These are phyloP conservation scores for Biston stratarius DNA, from an alignment of 2,888 invertebrate species.

Conservation along the genomic window DNA sequence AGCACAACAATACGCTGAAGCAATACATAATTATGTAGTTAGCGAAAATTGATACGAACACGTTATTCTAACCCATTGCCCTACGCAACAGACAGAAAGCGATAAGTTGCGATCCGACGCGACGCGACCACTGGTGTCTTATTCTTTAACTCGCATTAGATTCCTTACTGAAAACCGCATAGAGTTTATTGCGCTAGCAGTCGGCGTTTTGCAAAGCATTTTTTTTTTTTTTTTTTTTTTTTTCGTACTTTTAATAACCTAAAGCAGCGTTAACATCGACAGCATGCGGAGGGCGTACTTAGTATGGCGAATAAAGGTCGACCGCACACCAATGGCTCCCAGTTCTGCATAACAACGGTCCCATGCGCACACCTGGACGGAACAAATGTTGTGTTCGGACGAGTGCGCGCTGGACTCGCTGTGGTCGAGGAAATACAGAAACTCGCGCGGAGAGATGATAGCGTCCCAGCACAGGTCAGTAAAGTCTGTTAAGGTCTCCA, in stretches of 20 bases:
- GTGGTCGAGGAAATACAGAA: conserved; percentile 90
- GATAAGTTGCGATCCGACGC: neutral
- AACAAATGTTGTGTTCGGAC: conserved; percentile 93
- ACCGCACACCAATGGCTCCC: conserved; percentile 95
- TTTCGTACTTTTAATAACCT: neutral
- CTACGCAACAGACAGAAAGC: too few species aligned
- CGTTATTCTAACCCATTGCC: too few species aligned
- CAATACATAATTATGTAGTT: too few species aligned
- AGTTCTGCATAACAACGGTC: conserved; percentile 95
- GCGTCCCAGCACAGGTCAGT: conserved; percentile 13
- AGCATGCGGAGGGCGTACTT: conserved; percentile 89
- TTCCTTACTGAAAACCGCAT: too few species aligned
- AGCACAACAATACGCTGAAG: too few species aligned
- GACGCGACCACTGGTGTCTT: neutral
- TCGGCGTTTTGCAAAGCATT: too few species aligned
- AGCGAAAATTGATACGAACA: too few species aligned
- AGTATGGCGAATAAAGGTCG: conserved; percentile 93
- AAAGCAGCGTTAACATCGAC: conserved; percentile 44
- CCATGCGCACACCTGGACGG: conserved; percentile 92
- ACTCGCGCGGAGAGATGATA: conserved; percentile 79
- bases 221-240: too few species aligned
- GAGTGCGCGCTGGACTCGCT: conserved; percentile 91
- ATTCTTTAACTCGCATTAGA: too few species aligned
- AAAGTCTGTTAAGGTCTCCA: neutral
- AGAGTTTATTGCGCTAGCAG: too few species aligned